Base-by-base conservation (phyloP, 2,797 vertebrate genomes). In the Rhinella marina region DNA sequence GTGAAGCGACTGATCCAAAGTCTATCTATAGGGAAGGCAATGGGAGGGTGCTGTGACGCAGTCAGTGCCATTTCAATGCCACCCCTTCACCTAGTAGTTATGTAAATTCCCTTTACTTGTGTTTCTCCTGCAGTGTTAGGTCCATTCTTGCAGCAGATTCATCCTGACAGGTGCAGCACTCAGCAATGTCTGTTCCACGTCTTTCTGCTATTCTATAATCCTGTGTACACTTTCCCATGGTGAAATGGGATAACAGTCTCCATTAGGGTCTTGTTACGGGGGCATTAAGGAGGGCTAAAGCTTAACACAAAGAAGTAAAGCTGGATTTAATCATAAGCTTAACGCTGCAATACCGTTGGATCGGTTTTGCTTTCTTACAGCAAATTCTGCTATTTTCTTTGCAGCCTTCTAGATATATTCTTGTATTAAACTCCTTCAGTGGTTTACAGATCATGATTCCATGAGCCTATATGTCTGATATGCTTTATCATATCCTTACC, bases 281-380 rank as follows among this genome's bases (percentile, higher is more conserved):
- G 87, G 81, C 87, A 84, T 88, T 88, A 88, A 75, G 70, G 79
- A 86, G 79, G 48, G 56, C 79, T 82, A 70, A 78, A 84, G 88
- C 88, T 89, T 89, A 82, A 32, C 84, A 79, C 84, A 82, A 59
- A 82, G 79, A 82, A 62, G 80, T 82, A 89, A 89, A 86, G 85
- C 88, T 88, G 84, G 88, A 86, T 86, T 89, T 76, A 89, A 86
- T 89, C 80, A 86, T 48, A 68, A 68, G 84, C 83, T 86, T 88
- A 82, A 86, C 16, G 66, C 76, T 29, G 77, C 83, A 88, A 88
- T 88, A 70, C 68, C 54, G 17, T 73, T 72, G 57, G 86, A 82
- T 88, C 23, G 57, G 27, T 64, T 75, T 88, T 79, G 27, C 56
- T 85, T 54, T 81, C 85, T 27, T 78, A 61, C 10, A 64, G 84